Evolutionary conservation across 37 sponge, comb jelly and placozoan genomes (phyloP), one percentile per base, ranked within the genome.

Genomic region (Hexactinellida sp.): DNA sequence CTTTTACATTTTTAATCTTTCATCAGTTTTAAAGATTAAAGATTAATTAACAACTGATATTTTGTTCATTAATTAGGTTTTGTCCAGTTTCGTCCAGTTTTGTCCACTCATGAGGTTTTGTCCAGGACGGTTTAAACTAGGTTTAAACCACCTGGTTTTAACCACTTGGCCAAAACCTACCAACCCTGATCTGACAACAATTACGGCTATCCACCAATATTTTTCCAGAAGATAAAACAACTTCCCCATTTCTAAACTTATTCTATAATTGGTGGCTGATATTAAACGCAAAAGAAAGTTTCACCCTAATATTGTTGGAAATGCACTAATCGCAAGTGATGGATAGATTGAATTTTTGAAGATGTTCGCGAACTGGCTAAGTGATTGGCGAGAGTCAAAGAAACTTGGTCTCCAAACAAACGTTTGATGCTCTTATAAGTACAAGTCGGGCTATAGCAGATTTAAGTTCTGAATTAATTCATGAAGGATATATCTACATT

Each of bases 191-290:
- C n/a, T 23, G 5, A 63, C 28, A 63, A 63, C 76, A 7, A 32
- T 63, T 7, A 21, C 76, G 13, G 76, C 76, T 63, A 63, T 63
- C 5, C 21, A 23, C 1, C 25, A 63, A 7, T 63, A 63, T 63
- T 41, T n/a, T 63, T n/a, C 76, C 76, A 25, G 76, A 63, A 63
- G 76, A 28, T n/a, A 23, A 23, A 63, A 63, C 76, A 23, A 63
- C 76, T 25, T 28, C 30, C 5, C 13, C 76, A 3, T 63, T 63
- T 63, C 76, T 63, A 3, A 28, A 63, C 5, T 63, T 32, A 32
- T 5, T 63, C 34, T 63, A 63, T n/a, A 63, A 63, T n/a, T 63
- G 76, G 76, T 63, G 76, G 76, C 30, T 63, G 13, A n/a, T 63
- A 7, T 7, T 63, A 3, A 63, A 63, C 13, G 25, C 76, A 5